Base-by-base conservation (phyloP, 2,888 invertebrate species). In the Drosophila formosana region DNA sequence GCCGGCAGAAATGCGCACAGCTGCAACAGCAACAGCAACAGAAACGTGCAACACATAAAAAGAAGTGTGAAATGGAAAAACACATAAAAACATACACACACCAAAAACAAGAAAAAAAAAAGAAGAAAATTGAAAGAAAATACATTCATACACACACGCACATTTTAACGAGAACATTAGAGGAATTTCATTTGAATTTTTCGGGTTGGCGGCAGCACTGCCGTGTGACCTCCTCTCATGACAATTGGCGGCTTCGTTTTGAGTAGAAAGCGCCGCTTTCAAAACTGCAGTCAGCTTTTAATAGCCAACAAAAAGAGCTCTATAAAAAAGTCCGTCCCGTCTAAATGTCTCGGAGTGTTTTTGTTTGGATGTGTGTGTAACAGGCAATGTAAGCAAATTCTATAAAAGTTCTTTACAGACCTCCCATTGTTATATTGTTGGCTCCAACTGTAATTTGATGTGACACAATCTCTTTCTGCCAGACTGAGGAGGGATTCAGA, bases 51-150 rank as follows among this genome's bases (percentile, higher is more conserved):
- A 47, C 71, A 66, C 80, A 71, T 75, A 82, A 86, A 70, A 65
- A 80, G 73, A 88, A 82, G 82, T 82, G 87, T 82, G 82, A 88
- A 88, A 88, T 86, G 74, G 69, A 64, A 68, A 75, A 76, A 78
- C 75, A 79, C 82, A 84, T 75, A 70, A 79, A 87, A 80, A 37
- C 52, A 64, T 18, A 18, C 18, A 18, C 18, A 18, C 18, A 18
- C 18, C 18, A 18, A 18, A 18, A 18, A 18, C 18, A 53, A 61
- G 46, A 45, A 39, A 62, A 30, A 63, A 34, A 37, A 32, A 13
- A 75, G 75, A 55, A 69, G 55, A 69, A 64, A 67, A 41, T 41
- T 18, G 39, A 41, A 41, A 41, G 39, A 56, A 57, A 62, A 56
- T 34, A 55, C 55, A 63, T 28, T 70, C 53, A 66, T 41, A 56